Percentiles rank a stretch among this genome's conserved stretches.
Evolutionary conservation across 2,888 invertebrate species (phyloP).

Genomic region (Megaustenia siamemsis): DNA sequence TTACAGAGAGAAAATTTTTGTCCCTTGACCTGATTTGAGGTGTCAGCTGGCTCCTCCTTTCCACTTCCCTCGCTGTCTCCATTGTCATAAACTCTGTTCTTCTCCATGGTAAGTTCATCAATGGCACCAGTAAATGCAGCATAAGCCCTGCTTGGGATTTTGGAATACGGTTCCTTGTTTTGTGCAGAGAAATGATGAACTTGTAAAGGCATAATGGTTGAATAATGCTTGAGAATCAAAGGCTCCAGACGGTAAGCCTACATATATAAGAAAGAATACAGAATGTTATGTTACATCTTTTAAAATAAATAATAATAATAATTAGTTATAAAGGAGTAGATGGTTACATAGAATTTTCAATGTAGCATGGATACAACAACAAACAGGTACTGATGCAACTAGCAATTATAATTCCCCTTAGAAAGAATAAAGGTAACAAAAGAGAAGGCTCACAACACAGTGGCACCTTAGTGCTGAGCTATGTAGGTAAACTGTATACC

Average conservation of each 20-base stretch:
- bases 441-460: too few relatives aligned
- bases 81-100: slow-evolving; percentile 49
- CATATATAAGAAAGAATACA: slow-evolving; percentile 24
- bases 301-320: too few relatives aligned
- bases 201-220: slow-evolving; percentile 83
- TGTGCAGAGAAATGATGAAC: slow-evolving; percentile 82
- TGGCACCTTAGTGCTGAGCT: too few relatives aligned
- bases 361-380: too few relatives aligned
- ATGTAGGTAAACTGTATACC: too few relatives aligned
- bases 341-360: too few relatives aligned
- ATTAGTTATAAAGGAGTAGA: too few relatives aligned
- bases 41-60: slow-evolving; percentile 52
- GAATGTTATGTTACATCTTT: too few relatives aligned
- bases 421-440: too few relatives aligned
- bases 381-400: too few relatives aligned
- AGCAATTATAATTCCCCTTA: too few relatives aligned
- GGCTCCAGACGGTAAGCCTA: slow-evolving; percentile 84
- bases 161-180: slow-evolving; percentile 79
- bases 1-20: slow-evolving; percentile 58
- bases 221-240: slow-evolving; percentile 83
- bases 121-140: slow-evolving; percentile 69
- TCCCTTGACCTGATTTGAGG: slow-evolving; percentile 7
- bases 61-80: slow-evolving; percentile 53
- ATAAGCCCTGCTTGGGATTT: slow-evolving; percentile 73
- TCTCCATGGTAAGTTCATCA: slow-evolving; percentile 54